phyloP scores from a whole-genome alignment of 2,113 vertebrate genomes.

The Oplegnathus fasciatus region DNA sequence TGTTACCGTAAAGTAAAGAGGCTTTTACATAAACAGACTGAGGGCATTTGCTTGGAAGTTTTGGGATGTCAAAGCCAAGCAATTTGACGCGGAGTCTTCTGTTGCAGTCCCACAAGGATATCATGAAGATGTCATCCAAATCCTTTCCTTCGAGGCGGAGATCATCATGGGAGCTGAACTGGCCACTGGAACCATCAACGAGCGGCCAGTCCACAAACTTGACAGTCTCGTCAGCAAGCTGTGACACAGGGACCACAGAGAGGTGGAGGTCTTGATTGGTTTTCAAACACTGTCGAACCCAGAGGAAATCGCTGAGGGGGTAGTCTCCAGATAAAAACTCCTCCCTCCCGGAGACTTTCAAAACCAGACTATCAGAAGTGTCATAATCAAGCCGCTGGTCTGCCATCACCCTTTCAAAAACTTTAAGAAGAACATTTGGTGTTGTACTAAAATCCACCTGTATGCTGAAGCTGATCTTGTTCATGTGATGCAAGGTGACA shows the following conservation, averaged over 20 bases:
- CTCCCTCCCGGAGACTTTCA: conserved; percentile 85
- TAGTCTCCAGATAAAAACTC: conserved; percentile 82
- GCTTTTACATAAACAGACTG: conserved; percentile 79
- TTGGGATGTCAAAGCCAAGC: conserved; percentile 84
- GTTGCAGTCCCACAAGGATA: conserved; percentile 87
- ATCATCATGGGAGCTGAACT: conserved; percentile 82
- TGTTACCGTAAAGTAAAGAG: conserved; percentile 82
- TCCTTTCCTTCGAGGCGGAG: conserved; percentile 80
- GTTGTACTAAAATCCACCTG: conserved; percentile 61
- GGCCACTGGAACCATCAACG: conserved; percentile 82
- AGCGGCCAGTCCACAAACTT: conserved; percentile 78
- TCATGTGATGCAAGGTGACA: conserved; percentile 75
- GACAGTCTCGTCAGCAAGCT: conserved; percentile 72
- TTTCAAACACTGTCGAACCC: conserved; percentile 84
- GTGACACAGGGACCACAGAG: conserved; percentile 70
- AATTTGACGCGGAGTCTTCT: conserved; percentile 85
- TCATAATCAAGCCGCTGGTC: conserved; percentile 47
- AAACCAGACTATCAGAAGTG: conserved; percentile 53
- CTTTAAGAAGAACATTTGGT: conserved; percentile 67
- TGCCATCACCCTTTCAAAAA: conserved; percentile 62
- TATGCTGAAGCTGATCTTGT: conserved; percentile 70
- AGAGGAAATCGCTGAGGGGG: conserved; percentile 78
- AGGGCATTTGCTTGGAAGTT: conserved; percentile 73
- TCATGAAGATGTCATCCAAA: conserved; percentile 83
- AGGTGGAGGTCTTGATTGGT: conserved; percentile 79